Evolutionary conservation across 2,797 vertebrate species (phyloP), one percentile per base, ranked within the genome.

Genomic region (Enteromius anoplus): DNA sequence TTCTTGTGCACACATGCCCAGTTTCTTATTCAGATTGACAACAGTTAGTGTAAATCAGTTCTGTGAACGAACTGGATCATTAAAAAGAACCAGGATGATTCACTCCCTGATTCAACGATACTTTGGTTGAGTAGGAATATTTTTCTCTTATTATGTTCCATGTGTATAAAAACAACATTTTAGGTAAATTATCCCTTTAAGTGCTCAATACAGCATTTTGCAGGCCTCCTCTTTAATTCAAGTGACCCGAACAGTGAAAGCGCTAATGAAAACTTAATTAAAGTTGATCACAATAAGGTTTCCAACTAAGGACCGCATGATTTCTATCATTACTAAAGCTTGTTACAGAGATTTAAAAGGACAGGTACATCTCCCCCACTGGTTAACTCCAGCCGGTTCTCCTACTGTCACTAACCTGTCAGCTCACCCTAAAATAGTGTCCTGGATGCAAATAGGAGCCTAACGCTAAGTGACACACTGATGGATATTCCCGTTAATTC

Each of bases 401-500:
- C 23, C 29, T 62, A n/a, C 42, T 66, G 60, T 73, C 76, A 72
- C 58, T 58, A 79, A 75, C 73, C 81, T 83, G 78, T 86, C 68
- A 88, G 85, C 85, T 81, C 81, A 51, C 49, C 19, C 42, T 81
- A 75, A 80, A 85, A 66, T 68, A 84, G 70, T 80, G 69, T 73
- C 71, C 68, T 62, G 81, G 78, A 72, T 82, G 89, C 78, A 87
- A 83, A 78, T 79, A 47, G 84, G 86, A 70, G 51, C 81, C 42
- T 87, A 90, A 92, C 88, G 88, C 80, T 85, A 85, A 89, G 37
- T 82, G 84, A 72, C 86, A 82, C 42, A 58, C 71, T 83, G 77
- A 89, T 86, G 88, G 87, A 91, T 84, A 85, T 45, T 73, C 66
- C 53, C 29, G 58, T 70, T 87, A 76, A 79, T 71, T 84, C 65